phyloP scores from a whole-genome alignment of 2,113 vertebrate species.

The Reinhardtius hippoglossoides region DNA sequence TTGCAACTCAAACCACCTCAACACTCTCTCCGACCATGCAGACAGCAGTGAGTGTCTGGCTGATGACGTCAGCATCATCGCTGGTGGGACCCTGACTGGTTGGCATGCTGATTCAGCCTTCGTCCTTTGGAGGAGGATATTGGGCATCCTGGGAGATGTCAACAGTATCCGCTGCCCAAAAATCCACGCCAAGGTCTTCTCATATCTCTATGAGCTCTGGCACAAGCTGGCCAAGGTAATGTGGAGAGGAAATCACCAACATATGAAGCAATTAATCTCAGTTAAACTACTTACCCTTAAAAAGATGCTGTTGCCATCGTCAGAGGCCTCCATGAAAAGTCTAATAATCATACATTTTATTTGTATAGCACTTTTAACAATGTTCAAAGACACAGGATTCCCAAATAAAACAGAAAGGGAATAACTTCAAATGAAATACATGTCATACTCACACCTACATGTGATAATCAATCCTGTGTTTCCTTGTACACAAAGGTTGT shows the following conservation, averaged over 20 bases:
- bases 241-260: not conserved
- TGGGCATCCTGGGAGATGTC: slow-evolving; percentile 97
- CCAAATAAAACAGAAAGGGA: too few species aligned
- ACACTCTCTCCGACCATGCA: slow-evolving; percentile 65
- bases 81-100: slow-evolving; percentile 93
- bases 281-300: too few species aligned
- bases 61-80: slow-evolving; percentile 96
- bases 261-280: too few species aligned
- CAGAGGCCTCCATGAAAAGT: not conserved
- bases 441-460: not conserved
- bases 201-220: slow-evolving; percentile 95
- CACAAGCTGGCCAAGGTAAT: slow-evolving; percentile 96
- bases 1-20: not conserved
- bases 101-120: slow-evolving; percentile 97
- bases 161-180: slow-evolving; percentile 93
- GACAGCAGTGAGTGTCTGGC: slow-evolving; percentile 95
- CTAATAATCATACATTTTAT: not conserved
- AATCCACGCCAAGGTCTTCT: slow-evolving; percentile 95
- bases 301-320: too few species aligned
- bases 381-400: too few species aligned
- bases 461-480: not conserved
- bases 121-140: slow-evolving; percentile 94
- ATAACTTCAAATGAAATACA: not conserved
- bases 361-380: not conserved
- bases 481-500: not conserved